These are phyloP conservation scores for Leistus spinibarbis DNA, from an alignment of 2,888 invertebrate species.

Conservation along the genomic window DNA sequence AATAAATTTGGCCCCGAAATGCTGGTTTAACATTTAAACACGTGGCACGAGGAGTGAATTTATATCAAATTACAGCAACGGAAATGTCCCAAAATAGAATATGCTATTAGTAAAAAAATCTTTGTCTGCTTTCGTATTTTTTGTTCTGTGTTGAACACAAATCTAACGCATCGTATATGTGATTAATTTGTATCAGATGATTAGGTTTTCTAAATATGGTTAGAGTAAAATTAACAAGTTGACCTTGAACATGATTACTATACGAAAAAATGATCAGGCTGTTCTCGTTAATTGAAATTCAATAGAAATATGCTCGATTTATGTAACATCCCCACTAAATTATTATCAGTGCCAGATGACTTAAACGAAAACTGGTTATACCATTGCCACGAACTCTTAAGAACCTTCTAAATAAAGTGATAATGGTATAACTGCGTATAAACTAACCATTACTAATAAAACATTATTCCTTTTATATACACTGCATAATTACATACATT, in stretches of 20 bases:
- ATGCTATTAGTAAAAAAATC: neutral
- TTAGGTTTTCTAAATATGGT: slow-evolving; percentile 1
- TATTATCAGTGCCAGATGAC: too few species aligned
- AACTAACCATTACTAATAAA: neutral
- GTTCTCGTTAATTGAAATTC: neutral
- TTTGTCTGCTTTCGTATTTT: neutral
- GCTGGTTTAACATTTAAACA: neutral
- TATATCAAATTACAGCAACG: neutral
- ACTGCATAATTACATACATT: too few species aligned
- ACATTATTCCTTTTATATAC: too few species aligned
- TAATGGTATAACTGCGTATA: too few species aligned
- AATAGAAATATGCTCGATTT: neutral
- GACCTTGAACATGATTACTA: neutral
- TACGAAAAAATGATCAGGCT: neutral
- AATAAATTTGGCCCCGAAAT: neutral
- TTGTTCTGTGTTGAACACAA: neutral
- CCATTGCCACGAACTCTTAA: too few species aligned
- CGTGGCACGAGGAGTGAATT: neutral
- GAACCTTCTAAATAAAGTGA: too few species aligned
- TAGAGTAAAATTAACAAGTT: neutral
- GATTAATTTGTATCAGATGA: slow-evolving; percentile 2
- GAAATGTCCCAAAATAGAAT: neutral
- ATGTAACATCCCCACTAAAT: too few species aligned
- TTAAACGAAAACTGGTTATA: too few species aligned
- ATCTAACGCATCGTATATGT: neutral